These are phyloP conservation scores for Cercocebus atys DNA, from an alignment of 2,113 vertebrate species.

Conservation along the genomic window DNA sequence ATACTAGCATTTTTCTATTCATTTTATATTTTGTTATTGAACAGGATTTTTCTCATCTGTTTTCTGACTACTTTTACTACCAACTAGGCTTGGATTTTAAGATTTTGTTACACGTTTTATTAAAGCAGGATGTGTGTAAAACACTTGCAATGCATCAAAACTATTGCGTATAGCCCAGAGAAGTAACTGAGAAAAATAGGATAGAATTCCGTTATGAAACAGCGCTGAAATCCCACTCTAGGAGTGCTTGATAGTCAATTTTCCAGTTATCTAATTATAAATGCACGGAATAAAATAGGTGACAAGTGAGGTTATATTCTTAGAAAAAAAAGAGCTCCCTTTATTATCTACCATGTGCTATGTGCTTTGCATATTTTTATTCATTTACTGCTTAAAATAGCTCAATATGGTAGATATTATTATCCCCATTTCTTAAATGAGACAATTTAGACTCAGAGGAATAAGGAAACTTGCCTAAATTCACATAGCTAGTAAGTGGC, in stretches of 20 bases:
- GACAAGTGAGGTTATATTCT: background rate
- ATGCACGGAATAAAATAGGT: background rate
- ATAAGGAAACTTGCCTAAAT: background rate
- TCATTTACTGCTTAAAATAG: constrained; percentile 31
- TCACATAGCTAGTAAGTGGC: background rate
- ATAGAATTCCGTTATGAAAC: constrained; percentile 29
- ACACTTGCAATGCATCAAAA: constrained; percentile 35
- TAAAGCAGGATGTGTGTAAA: constrained; percentile 24
- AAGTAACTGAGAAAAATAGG: constrained; percentile 40
- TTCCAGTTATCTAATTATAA: constrained; percentile 3
- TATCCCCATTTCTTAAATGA: background rate
- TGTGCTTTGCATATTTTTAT: background rate
- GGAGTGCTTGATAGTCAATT: background rate
- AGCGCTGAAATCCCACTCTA: background rate
- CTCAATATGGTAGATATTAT: background rate
- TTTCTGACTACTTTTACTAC: constrained; percentile 18
- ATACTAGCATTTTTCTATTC: background rate
- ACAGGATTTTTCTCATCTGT: background rate
- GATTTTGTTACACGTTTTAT: constrained; percentile 21
- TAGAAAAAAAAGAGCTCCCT: background rate
- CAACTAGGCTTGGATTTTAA: constrained; percentile 11
- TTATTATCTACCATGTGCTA: background rate
- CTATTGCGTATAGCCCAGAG: background rate
- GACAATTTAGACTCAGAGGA: background rate
- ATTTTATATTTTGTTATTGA: constrained; percentile 4